Evolutionary conservation across 2,113 vertebrate species (phyloP), one percentile per base, ranked within the genome.

Genomic region (Coreoperca whiteheadi): DNA sequence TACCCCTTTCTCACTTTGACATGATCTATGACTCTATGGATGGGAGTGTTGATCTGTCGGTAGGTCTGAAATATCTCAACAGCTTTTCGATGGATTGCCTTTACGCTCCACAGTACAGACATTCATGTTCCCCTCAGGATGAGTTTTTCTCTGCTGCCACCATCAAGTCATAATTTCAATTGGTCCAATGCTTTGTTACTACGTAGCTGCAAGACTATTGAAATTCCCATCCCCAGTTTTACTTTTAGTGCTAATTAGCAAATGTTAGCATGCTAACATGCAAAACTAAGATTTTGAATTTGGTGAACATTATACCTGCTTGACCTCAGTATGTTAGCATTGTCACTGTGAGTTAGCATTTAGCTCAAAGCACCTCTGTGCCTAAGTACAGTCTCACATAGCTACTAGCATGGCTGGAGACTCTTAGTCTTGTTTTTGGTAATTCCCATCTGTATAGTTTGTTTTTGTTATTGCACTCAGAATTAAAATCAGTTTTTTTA

Each of bases 401-500:
- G 9, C 53, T 4, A 10, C 53, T n/a, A 11, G 10, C 53, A 54
- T 54, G 21, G 37, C 18, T 46, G 25, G 30, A 59, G 39, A 28
- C 51, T 37, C 28, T 69, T 20, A 1, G 20, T 51, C 28, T 43
- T 9, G 14, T 59, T n/a, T 15, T 46, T 66, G 37, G 11, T 41
- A 21, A 14, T 51, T 57, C 9, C 28, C 3, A 4, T 25, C 2
- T 46, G 5, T 60, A 12, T 41, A 39, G 6, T 23, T 14, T 46
- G 21, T 64, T 70, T 70, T 68, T 68, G 23, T 39, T 46, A 28
- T 57, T 48, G 3, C 21, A 7, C 6, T 57, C 51, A n/a, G 20
- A 70, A 54, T 46, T 46, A 28, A 74, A n/a, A 37, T 12, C 6
- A 4, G 0, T 39, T 80, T 64, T 57, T 64, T 79, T 6, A 80